Percentiles rank a stretch among this genome's conserved stretches.
Evolutionary conservation across 2,797 vertebrate genomes (phyloP).

Genomic region (Heliangelus exortis): DNA sequence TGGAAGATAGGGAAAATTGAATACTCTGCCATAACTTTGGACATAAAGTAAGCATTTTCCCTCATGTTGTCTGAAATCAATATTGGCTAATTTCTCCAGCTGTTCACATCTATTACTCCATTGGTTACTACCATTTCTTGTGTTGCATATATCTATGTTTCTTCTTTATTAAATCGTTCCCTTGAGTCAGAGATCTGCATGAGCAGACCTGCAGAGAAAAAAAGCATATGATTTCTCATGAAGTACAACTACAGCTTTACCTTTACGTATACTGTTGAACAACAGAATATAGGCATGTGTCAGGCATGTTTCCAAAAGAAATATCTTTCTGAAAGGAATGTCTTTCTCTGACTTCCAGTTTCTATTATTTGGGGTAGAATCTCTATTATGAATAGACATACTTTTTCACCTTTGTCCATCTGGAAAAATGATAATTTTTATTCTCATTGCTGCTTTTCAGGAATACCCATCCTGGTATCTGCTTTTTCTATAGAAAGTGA

Average conservation of each 20-base stretch:
- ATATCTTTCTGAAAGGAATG: background rate
- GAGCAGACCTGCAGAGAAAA: background rate
- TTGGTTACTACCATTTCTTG: background rate
- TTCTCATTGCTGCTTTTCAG: background rate
- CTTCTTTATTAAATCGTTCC: background rate
- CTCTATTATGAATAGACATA: background rate
- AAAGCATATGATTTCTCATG: background rate
- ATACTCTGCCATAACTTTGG: background rate
- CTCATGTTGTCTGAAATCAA: background rate
- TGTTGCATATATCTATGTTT: background rate
- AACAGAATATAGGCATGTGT: background rate
- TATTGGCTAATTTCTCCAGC: background rate
- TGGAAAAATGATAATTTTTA: background rate
- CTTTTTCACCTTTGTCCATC: background rate
- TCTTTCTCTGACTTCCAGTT: background rate
- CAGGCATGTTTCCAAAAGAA: background rate
- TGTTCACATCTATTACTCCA: constrained; percentile 6
- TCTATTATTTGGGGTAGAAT: background rate
- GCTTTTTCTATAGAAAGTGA: background rate
- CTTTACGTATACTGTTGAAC: background rate
- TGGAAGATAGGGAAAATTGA: background rate
- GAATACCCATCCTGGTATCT: background rate
- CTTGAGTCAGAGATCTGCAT: background rate
- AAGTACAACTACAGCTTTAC: background rate
- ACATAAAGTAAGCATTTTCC: background rate